Conservation (phyloP, 2,113 vertebrate species). For the Cairina moschata region DNA sequence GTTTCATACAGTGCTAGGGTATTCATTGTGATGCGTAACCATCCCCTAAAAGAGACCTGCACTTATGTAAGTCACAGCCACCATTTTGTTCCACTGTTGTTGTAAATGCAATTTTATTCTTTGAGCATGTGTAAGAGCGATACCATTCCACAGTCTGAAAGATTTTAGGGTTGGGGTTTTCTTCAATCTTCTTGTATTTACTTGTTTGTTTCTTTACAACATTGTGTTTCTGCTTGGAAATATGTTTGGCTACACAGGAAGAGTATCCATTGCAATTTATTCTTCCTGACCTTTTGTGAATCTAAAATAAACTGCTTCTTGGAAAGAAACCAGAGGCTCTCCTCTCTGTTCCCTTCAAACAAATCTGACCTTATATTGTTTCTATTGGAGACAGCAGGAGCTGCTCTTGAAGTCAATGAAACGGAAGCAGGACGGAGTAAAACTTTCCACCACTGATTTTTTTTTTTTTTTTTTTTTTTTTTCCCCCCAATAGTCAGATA, state of each 20-base stretch:
- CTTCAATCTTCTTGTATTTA: not conserved
- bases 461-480: not conserved
- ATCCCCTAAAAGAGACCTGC: not conserved
- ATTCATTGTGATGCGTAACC: not conserved
- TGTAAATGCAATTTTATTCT: not conserved
- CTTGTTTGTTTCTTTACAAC: not conserved
- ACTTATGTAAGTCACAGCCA: not conserved
- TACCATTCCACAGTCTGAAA: not conserved
- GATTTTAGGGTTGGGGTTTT: not conserved
- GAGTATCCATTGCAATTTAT: slow-evolving; percentile 15
- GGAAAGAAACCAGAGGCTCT: slow-evolving; percentile 23
- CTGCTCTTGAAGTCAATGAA: not conserved
- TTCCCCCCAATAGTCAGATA: not conserved
- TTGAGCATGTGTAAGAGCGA: not conserved
- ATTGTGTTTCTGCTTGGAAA: not conserved
- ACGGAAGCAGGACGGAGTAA: not conserved
- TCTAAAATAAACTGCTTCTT: slow-evolving; percentile 43
- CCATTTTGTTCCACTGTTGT: not conserved
- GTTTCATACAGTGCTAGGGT: not conserved
- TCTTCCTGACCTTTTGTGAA: slow-evolving; percentile 36
- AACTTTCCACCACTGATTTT: not conserved
- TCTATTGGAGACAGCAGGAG: not conserved
- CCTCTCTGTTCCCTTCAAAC: not conserved
- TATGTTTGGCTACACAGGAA: not conserved
- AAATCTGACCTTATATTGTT: slow-evolving; percentile 17